Evolutionary conservation across 2,888 invertebrate species (phyloP), one percentile per base, ranked within the genome.

Genomic region (Danaus chrysippus): DNA sequence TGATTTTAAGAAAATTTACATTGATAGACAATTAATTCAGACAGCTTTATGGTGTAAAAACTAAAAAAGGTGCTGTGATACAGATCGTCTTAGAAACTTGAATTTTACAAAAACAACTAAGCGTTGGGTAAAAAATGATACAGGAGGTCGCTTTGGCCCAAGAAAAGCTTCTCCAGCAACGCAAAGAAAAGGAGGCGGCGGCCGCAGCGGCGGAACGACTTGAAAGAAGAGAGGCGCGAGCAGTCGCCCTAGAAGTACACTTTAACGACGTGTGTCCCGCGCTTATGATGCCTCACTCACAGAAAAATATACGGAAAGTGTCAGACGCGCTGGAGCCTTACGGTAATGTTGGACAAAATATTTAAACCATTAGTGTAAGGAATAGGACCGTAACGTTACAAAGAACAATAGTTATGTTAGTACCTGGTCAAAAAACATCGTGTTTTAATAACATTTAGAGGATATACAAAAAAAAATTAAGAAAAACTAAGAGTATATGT

Each of bases 281-380:
- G 8, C 74, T 93, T 12, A 69, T 93, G 67, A 81, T 92, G 78
- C 93, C 93, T 11, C 91, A 92, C 63, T 88, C 92, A 15, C 90
- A 90, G 74, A 91, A 90, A 62, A 75, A 86, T 62, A 66, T 91
- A 42, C 69, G 90, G 68, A 88, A 84, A 70, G 73, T 90, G 17
- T 78, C 84, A 0, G 91, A 91, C 15, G 79, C 82, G 0, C 70
- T 91, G 9, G 90, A 90, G 54, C 81, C 84, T 1, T 74, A 73
- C 49, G 90, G 90, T 89, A 59, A 69, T 68, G 52, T 11, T 44
- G 3, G 17, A 42, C 15, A 19, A n/a, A 13, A 46, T 46, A 43
- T 23, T 15, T 54, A 12, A 13, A 49, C 23, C 3, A 34, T 34
- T 34, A 34, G 23, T 34, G 6, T 3, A 34, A 34, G 6, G 23